A percentile compares a stretch with the other conserved stretches of the same genome.
phyloP scores from a whole-genome alignment of 2,113 vertebrate genomes.

The Campylomormyrus numenius region DNA sequence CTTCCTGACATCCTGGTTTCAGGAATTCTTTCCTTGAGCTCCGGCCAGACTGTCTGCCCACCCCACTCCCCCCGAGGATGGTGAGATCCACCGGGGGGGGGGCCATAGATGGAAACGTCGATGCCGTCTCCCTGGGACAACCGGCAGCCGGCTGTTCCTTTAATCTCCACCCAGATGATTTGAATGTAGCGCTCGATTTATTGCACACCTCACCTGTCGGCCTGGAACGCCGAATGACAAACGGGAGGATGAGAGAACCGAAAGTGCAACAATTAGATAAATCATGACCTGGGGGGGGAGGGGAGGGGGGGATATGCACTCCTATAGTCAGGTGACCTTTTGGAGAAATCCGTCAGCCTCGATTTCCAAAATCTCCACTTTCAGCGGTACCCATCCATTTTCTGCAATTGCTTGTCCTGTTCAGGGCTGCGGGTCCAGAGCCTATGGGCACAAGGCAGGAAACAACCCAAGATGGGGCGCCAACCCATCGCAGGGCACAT shows the following conservation, averaged over 20 bases:
- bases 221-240: neutral
- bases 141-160: neutral
- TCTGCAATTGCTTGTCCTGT: neutral
- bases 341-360: neutral
- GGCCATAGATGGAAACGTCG: neutral
- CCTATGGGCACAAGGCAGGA: neutral
- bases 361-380: neutral
- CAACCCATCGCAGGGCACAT: too few relatives aligned
- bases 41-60: constrained; percentile 1
- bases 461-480: neutral
- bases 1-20: neutral
- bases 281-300: neutral
- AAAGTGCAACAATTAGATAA: neutral
- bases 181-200: neutral
- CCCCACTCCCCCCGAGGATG: neutral
- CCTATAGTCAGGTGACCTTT: neutral
- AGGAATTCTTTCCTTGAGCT: constrained; percentile 16
- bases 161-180: neutral
- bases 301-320: neutral
- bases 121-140: neutral
- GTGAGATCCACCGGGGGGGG: neutral
- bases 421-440: neutral
- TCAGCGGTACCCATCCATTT: neutral
- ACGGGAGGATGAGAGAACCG: neutral
- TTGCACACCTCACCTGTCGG: neutral